Percentiles rank a stretch among this genome's conserved stretches.
Evolutionary conservation across 2,888 invertebrate genomes (phyloP).

Genomic region (Calameuta filiformis): DNA sequence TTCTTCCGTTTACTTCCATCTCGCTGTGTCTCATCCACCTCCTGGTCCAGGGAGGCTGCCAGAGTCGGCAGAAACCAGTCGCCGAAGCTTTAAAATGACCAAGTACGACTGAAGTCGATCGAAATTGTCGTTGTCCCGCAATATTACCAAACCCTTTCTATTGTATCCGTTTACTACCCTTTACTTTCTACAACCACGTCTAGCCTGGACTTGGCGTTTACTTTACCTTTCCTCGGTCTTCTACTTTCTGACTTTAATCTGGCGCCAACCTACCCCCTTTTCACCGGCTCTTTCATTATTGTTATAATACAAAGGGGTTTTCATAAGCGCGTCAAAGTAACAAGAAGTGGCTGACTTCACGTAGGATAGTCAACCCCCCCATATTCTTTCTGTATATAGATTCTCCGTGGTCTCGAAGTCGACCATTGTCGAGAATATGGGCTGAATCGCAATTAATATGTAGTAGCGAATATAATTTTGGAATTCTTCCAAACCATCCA

Average conservation of each 20-base stretch:
- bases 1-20: neutral
- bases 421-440: neutral
- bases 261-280: neutral
- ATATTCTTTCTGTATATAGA: neutral
- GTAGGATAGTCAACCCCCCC: neutral
- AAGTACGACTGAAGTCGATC: neutral
- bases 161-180: neutral
- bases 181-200: neutral
- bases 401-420: neutral
- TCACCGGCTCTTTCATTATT: neutral
- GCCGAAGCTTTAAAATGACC: neutral
- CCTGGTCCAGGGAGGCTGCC: neutral
- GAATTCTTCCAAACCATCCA: neutral
- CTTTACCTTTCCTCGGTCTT: neutral
- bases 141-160: neutral
- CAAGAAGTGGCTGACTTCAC: neutral
- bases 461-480: neutral
- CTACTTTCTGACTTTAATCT: neutral
- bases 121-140: too few species aligned
- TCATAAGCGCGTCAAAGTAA: neutral
- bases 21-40: neutral
- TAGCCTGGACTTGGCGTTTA: neutral
- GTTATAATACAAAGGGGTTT: neutral
- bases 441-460: neutral
- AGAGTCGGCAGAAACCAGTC: neutral